Evolutionary conservation across 2,797 vertebrate species (phyloP).

Genomic region (Siniperca obscura): DNA sequence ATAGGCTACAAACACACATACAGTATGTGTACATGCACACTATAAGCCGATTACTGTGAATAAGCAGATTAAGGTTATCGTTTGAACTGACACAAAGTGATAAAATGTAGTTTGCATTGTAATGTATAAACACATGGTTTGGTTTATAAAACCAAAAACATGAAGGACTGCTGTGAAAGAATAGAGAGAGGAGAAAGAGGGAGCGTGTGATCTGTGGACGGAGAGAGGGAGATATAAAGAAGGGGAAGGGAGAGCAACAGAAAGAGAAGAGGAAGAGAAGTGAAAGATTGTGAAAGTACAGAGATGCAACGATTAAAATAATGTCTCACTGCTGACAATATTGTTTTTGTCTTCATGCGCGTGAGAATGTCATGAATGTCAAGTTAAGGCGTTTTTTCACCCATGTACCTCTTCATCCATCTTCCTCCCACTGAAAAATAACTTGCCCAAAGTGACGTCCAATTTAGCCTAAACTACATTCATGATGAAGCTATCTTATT

Average conservation of each 20-base stretch:
- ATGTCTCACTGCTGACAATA: neutral
- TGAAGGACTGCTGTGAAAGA: conserved; percentile 56
- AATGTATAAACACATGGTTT: neutral
- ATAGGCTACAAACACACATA: neutral
- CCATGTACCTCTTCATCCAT: neutral
- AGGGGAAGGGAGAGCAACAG: conserved; percentile 4
- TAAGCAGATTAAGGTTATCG: neutral
- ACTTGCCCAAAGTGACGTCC: neutral
- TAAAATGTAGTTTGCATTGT: neutral
- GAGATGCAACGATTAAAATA: neutral
- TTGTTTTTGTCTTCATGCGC: neutral
- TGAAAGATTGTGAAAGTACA: neutral
- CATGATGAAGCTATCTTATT: conserved; percentile 19
- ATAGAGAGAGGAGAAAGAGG: conserved; percentile 9
- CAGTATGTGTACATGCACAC: neutral
- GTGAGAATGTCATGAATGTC: neutral
- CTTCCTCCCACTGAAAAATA: neutral
- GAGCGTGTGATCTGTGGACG: conserved; percentile 25
- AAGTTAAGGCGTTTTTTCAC: neutral
- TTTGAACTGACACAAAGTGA: neutral
- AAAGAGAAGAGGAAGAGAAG: neutral
- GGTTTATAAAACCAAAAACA: conserved; percentile 22
- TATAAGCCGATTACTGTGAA: neutral
- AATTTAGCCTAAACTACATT: neutral
- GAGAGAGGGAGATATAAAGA: conserved; percentile 19